Evolutionary conservation across 2,888 invertebrate species (phyloP).

Genomic region (Rhynchonema sp.): DNA sequence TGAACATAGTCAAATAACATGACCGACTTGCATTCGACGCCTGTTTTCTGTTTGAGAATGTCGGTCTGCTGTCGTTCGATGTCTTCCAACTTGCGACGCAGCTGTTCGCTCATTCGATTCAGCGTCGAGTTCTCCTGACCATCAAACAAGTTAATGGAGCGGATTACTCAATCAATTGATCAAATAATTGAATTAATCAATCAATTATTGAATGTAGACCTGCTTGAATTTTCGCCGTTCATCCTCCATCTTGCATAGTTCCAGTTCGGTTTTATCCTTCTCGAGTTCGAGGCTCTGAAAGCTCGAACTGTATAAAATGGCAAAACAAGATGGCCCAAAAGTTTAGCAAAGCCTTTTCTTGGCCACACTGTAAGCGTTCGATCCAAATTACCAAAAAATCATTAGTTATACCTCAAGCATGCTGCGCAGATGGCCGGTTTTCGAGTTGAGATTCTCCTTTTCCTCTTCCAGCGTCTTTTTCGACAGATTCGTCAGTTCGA

Average conservation of each 20-base stretch:
- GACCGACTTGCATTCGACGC: conserved; percentile 27
- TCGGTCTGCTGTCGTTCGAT: conserved; percentile 30
- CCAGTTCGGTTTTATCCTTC: conserved; percentile 27
- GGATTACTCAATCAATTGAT: too few species aligned
- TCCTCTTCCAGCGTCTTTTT: conserved; percentile 28
- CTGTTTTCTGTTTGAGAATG: conserved; percentile 29
- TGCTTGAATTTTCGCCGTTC: conserved; percentile 27
- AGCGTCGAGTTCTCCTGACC: conserved; percentile 30
- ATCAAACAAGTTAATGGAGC: too few species aligned
- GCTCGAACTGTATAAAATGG: too few species aligned
- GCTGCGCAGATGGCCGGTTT: conserved; percentile 17
- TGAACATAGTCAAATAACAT: too few species aligned
- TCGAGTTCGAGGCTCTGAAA: conserved; percentile 29
- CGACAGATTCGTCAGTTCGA: conserved; percentile 29
- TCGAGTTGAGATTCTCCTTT: conserved; percentile 19
- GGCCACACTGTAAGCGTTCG: too few species aligned
- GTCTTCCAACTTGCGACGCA: conserved; percentile 22
- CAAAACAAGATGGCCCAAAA: too few species aligned
- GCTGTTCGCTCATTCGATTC: conserved; percentile 25
- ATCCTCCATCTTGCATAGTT: conserved; percentile 22
- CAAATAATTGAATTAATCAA: too few species aligned
- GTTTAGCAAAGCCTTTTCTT: too few species aligned
- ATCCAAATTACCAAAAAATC: conserved; percentile 1
- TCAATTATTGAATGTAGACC: too few species aligned
- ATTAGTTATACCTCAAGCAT: conserved; percentile 8